Conservation (phyloP, 2,113 vertebrate genomes). For the Baryphthengus martii region DNA sequence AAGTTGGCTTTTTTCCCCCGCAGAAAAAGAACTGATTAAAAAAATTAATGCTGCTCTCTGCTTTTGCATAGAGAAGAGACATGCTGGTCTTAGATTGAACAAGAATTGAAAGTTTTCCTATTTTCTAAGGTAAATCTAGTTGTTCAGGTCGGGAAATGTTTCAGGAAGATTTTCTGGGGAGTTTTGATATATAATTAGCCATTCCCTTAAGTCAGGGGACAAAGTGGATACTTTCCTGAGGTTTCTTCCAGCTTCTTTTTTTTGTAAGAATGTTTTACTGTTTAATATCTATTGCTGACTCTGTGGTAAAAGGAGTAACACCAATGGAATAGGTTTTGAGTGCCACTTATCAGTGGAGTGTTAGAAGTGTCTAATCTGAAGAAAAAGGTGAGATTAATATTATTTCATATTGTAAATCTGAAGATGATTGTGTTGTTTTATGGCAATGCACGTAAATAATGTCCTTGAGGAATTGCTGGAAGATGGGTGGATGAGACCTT, state of each 20-base stretch:
- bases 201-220: neutral
- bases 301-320: neutral
- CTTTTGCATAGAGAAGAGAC: neutral
- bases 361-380: neutral
- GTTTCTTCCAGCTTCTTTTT: neutral
- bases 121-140: neutral
- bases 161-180: neutral
- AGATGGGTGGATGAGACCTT: neutral
- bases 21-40: neutral
- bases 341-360: neutral
- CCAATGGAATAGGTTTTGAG: neutral
- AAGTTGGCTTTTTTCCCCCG: neutral
- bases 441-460: neutral
- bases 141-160: neutral
- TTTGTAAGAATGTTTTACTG: neutral
- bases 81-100: neutral
- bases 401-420: neutral
- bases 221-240: neutral
- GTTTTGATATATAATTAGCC: neutral
- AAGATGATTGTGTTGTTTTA: neutral
- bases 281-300: neutral
- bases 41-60: neutral
- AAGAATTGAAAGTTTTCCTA: neutral
- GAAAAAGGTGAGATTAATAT: neutral
- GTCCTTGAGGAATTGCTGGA: neutral